These are phyloP conservation scores for Equus quagga DNA, from an alignment of 2,113 vertebrate species.

Conservation along the genomic window DNA sequence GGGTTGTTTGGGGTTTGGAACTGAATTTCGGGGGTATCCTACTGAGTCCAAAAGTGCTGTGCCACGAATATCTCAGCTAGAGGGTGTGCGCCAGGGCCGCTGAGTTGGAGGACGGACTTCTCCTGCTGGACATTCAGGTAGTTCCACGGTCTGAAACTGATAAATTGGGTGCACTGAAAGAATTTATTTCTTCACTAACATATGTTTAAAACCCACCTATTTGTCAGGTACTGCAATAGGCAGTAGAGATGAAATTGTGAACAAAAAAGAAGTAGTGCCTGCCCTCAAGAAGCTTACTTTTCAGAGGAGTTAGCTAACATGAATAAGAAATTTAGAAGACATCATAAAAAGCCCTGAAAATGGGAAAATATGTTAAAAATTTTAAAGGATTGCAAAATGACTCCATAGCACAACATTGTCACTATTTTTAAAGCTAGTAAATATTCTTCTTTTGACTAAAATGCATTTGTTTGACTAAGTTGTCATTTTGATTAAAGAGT, in stretches of 20 bases:
- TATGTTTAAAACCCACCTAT: background rate
- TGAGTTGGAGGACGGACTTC: background rate
- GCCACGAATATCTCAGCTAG: background rate
- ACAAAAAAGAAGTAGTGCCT: background rate
- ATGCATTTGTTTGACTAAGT: background rate
- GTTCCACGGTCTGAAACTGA: background rate
- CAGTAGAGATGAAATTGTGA: background rate
- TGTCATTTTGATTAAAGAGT: constrained; percentile 16
- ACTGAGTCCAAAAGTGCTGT: background rate
- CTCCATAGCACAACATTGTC: background rate
- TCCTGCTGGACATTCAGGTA: background rate
- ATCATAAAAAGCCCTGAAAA: background rate
- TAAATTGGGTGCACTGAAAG: background rate
- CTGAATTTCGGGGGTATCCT: background rate
- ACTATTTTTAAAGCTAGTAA: background rate
- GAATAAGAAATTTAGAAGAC: background rate
- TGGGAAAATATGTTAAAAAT: background rate
- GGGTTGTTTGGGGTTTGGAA: background rate
- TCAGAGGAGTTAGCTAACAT: background rate
- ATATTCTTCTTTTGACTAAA: background rate
- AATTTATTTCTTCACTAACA: background rate
- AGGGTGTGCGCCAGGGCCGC: too few relatives aligned
- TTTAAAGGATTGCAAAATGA: background rate
- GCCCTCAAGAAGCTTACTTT: background rate
- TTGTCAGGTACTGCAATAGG: background rate